Evolutionary conservation across 37 sponge, comb jelly and placozoan genomes (phyloP).

Genomic region (Geodia barretti): DNA sequence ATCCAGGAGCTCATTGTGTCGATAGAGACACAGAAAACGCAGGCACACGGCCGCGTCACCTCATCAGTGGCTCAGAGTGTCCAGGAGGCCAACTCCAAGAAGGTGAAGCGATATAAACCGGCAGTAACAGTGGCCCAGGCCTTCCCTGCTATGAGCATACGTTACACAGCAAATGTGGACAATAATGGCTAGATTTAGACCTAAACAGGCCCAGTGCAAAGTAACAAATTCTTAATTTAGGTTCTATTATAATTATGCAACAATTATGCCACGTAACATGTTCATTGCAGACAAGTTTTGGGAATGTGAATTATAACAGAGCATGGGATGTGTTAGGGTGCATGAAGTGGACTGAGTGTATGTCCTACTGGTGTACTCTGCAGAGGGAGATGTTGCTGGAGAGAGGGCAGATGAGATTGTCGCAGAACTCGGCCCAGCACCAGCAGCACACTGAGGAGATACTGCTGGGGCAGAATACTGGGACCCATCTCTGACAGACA

Average conservation of each 20-base stretch:
- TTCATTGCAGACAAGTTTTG: too few species aligned
- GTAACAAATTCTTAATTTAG: too few species aligned
- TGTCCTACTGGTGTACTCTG: background rate
- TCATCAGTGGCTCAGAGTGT: conserved; percentile 17
- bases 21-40: conserved; percentile 6
- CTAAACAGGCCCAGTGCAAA: too few species aligned
- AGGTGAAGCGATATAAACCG: background rate
- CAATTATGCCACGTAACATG: too few species aligned
- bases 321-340: background rate
- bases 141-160: too few species aligned
- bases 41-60: conserved; percentile 43
- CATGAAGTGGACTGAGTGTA: background rate
- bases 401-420: conserved; percentile 43
- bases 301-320: too few species aligned
- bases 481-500: conserved; percentile 61
- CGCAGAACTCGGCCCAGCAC: conserved; percentile 27
- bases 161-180: too few species aligned
- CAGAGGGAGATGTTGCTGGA: conserved; percentile 40
- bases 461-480: conserved; percentile 37
- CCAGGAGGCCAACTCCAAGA: conserved; percentile 18
- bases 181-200: too few species aligned
- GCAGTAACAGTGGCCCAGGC: background rate
- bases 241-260: too few species aligned
- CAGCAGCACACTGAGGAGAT: conserved; percentile 52
- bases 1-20: conserved; percentile 37